These are phyloP conservation scores for Oreortyx pictus DNA, from an alignment of 2,797 vertebrate species.

Conservation along the genomic window DNA sequence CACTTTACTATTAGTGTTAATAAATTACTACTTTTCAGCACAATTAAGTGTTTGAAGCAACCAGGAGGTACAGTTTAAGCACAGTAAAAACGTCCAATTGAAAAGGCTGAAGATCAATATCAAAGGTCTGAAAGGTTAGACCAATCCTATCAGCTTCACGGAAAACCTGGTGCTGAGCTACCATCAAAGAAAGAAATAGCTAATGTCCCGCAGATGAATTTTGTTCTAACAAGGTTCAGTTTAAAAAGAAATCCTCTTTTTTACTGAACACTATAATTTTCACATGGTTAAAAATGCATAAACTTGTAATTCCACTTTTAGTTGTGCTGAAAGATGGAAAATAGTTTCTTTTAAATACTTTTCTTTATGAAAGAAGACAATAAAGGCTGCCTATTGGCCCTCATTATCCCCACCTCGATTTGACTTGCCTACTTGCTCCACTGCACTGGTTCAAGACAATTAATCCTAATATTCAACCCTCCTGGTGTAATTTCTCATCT, in stretches of 20 bases:
- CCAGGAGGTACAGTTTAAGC: slow-evolving; percentile 50
- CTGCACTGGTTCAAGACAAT: slow-evolving; percentile 97
- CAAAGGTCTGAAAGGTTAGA: slow-evolving; percentile 61
- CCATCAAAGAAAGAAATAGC: slow-evolving; percentile 2
- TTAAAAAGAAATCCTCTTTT: slow-evolving; percentile 60
- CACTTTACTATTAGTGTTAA: slow-evolving; percentile 24
- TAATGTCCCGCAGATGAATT: slow-evolving; percentile 48
- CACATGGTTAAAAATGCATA: slow-evolving; percentile 51
- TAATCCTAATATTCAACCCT: slow-evolving; percentile 98
- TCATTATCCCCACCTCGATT: slow-evolving; percentile 90
- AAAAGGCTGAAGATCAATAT: slow-evolving; percentile 68
- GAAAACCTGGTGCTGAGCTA: slow-evolving; percentile 23
- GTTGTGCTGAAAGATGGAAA: slow-evolving; percentile 76
- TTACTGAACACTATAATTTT: slow-evolving; percentile 77
- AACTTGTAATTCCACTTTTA: slow-evolving; percentile 76
- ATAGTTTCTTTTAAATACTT: slow-evolving; percentile 80
- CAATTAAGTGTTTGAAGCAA: slow-evolving; percentile 69
- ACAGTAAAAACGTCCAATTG: slow-evolving; percentile 47
- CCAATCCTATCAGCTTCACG: slow-evolving; percentile 64
- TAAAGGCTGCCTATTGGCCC: slow-evolving; percentile 84
- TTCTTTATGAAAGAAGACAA: slow-evolving; percentile 86
- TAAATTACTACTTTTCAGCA: slow-evolving; percentile 57
- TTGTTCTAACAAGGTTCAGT: slow-evolving; percentile 23
- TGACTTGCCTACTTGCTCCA: slow-evolving; percentile 91
- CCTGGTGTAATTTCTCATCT: slow-evolving; percentile 95